Conservation (phyloP, 1,140 invertebrate genomes). For the Meteorus sp. region DNA sequence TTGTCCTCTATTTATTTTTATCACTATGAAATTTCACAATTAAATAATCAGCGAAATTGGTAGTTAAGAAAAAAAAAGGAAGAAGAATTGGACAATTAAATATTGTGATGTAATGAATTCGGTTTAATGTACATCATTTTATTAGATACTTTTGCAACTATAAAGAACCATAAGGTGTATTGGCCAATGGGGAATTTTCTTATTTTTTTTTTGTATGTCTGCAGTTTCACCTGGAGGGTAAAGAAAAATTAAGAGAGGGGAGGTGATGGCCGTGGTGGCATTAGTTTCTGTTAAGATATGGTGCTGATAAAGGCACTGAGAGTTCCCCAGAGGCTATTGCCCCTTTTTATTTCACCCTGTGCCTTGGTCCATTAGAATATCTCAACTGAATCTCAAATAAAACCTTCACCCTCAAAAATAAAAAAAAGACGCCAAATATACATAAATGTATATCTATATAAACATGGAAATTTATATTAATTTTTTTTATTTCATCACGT, state of each 20-base stretch:
- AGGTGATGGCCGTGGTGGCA: slow-evolving; percentile 1
- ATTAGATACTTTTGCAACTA: not conserved
- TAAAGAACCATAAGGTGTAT: slow-evolving; percentile 24
- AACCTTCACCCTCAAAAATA: slow-evolving; percentile 33
- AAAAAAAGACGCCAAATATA: slow-evolving; percentile 21
- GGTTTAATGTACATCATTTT: too few relatives aligned
- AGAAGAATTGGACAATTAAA: too few relatives aligned
- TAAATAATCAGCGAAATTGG: too few relatives aligned
- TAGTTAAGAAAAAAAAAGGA: too few relatives aligned
- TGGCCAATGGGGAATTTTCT: slow-evolving; percentile 41
- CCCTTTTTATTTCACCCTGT: slow-evolving; percentile 14
- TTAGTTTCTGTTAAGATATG: slow-evolving; percentile 32
- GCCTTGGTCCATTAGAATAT: slow-evolving; percentile 52
- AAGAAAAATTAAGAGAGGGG: slow-evolving; percentile 14
- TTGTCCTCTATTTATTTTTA: too few relatives aligned
- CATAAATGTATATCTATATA: not conserved
- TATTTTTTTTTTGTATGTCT: slow-evolving; percentile 14
- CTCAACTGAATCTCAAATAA: slow-evolving; percentile 46
- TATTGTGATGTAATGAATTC: not conserved
- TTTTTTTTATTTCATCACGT: too few relatives aligned
- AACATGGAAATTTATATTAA: too few relatives aligned
- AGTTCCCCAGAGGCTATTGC: slow-evolving; percentile 47
- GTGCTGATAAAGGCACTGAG: slow-evolving; percentile 44
- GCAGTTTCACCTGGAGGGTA: slow-evolving; percentile 1
- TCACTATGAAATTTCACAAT: too few relatives aligned